Percentiles rank a stretch among this genome's conserved stretches.
These are phyloP conservation scores for Bunonema sp. DNA, from an alignment of 2,888 invertebrate species.

Conservation along the genomic window DNA sequence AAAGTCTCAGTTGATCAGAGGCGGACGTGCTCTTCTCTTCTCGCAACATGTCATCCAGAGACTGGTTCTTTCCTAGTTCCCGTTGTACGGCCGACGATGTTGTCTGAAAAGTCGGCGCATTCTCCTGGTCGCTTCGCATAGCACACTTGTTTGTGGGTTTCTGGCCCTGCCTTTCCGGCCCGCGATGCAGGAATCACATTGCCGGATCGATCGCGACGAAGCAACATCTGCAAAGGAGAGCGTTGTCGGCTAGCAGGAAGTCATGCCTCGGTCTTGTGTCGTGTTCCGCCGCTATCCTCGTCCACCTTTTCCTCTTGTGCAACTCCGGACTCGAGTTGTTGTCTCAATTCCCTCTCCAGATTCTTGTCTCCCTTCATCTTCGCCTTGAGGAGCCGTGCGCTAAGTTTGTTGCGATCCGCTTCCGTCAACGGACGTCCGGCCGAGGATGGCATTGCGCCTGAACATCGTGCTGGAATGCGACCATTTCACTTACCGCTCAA, in stretches of 20 bases:
- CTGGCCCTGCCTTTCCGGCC: background rate
- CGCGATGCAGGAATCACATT: too few relatives aligned
- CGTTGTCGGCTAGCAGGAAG: too few relatives aligned
- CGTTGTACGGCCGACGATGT: conserved; percentile 19
- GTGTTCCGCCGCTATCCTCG: conserved; percentile 3
- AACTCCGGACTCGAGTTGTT: conserved; percentile 62
- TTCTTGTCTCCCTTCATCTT: conserved; percentile 73
- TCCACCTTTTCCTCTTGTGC: conserved; percentile 1
- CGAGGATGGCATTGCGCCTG: background rate
- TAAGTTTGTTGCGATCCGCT: conserved; percentile 70
- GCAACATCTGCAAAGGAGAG: too few relatives aligned
- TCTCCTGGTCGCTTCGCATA: too few relatives aligned
- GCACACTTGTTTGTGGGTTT: too few relatives aligned
- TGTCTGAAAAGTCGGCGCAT: too few relatives aligned
- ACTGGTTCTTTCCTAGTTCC: conserved; percentile 21
- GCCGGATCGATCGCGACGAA: too few relatives aligned
- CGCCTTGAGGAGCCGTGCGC: conserved; percentile 76
- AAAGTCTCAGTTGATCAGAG: conserved; percentile 65
- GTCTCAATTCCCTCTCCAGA: conserved; percentile 59
- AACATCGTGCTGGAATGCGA: background rate
- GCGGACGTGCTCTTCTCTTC: conserved; percentile 64
- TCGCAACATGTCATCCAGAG: conserved; percentile 45
- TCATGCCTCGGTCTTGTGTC: too few relatives aligned
- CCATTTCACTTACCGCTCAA: background rate
- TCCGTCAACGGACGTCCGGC: conserved; percentile 10